Evolutionary conservation across 2,888 invertebrate genomes (phyloP), one percentile per base, ranked within the genome.

Genomic region (Hypercompe scribonia): DNA sequence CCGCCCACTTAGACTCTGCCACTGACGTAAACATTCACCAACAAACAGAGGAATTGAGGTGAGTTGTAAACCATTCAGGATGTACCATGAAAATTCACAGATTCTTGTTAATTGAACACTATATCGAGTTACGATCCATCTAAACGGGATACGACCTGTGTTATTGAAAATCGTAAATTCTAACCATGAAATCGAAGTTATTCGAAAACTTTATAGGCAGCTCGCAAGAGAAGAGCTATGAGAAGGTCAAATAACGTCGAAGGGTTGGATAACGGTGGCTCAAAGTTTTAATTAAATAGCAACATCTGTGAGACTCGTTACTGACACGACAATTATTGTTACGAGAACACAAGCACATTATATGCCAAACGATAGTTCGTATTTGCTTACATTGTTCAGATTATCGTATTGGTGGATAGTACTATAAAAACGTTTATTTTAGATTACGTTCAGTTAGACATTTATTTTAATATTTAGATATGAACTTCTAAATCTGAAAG

Each of bases 211-310:
- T 93, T 90, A 91, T 87, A 85, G 86, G 85, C 86, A 84, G 87
- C 87, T 89, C 86, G 87, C 86, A 86, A 84, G 83, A 79, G 78
- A 81, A 81, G 83, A 83, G 86, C 85, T 85, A 89, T 87, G 82
- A 86, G 86, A 86, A 87, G 89, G 89, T 90, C 90, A 91, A 91
- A 92, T 93, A 94, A 90, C 87, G 87, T 89, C 90, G 90, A 91
- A 92, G 91, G 94, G 91, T 86, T 86, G 88, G 87, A 89, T 92
- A 92, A 90, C 89, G 90, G 90, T 88, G 87, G 90, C 86, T 89
- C 89, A 92, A 94, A 94, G 92, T 95, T 95, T 95, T 94, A 94
- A 95, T 95, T 92, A 94, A 94, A 94, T 89, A 91, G 91, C 88
- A 91, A 90, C 94, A 94, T 94, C 93, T 95, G 95, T 76, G 81